Percentiles rank a stretch among this genome's conserved stretches.
These are phyloP conservation scores for Dendroctonus ponderosae DNA, from an alignment of 1,140 invertebrate genomes.

Conservation along the genomic window DNA sequence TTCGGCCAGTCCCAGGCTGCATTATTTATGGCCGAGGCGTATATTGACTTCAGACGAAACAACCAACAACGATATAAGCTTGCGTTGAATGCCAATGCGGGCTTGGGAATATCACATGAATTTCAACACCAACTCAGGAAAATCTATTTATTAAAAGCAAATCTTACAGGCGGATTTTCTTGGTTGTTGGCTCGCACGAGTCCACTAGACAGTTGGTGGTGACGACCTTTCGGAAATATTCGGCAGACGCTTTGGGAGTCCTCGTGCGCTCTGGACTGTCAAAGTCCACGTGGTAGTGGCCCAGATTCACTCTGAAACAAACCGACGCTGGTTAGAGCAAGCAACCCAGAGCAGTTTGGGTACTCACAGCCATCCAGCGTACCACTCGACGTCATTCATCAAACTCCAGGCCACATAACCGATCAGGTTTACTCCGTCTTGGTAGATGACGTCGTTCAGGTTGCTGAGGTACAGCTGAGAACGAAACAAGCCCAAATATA, in stretches of 20 bases:
- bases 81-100: constrained; percentile 9
- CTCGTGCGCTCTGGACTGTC: constrained; percentile 52
- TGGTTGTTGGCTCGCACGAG: constrained; percentile 10
- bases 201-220: constrained; percentile 36
- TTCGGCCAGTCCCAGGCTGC: constrained; percentile 2
- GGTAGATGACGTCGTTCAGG: constrained; percentile 62
- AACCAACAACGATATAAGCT: constrained; percentile 8
- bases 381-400: constrained; percentile 82
- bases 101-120: constrained; percentile 2
- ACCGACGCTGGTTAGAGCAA: background rate
- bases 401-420: constrained; percentile 74
- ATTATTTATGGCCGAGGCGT: constrained; percentile 13
- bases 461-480: constrained; percentile 62
- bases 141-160: background rate
- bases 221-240: constrained; percentile 48
- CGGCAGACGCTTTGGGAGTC: constrained; percentile 54
- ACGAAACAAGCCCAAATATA: background rate
- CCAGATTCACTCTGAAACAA: constrained; percentile 56
- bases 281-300: constrained; percentile 60
- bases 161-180: background rate
- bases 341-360: background rate
- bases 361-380: constrained; percentile 62
- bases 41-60: constrained; percentile 18
- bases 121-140: background rate
- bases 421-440: constrained; percentile 62